A percentile compares a stretch with the other conserved stretches of the same genome.
Conservation (phyloP, 1,140 invertebrate genomes). For the Acromyrmex echinatior region DNA sequence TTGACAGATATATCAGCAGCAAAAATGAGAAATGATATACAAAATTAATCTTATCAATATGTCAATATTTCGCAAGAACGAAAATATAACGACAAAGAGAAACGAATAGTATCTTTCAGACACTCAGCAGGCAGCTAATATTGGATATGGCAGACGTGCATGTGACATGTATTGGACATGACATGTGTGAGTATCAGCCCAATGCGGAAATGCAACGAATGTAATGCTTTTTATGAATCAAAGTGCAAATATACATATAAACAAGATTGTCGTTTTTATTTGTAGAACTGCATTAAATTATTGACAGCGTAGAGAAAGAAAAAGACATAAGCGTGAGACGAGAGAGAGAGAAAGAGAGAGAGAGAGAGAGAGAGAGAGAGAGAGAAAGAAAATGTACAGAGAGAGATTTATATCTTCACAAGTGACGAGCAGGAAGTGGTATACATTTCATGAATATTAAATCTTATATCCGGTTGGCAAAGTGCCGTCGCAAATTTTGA, state of each 20-base stretch:
- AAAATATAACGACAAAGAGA: conserved; percentile 26
- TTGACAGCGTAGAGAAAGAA: not conserved
- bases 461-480: conserved; percentile 51
- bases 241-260: conserved; percentile 44
- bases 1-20: not conserved
- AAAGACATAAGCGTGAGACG: not conserved
- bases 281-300: conserved; percentile 4
- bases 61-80: not conserved
- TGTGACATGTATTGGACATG: conserved; percentile 2
- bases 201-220: conserved; percentile 1
- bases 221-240: conserved; percentile 31
- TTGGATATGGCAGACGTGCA: conserved; percentile 24
- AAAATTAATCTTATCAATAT: not conserved
- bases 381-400: not conserved
- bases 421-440: conserved; percentile 35
- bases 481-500: conserved; percentile 55
- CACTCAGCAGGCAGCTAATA: conserved; percentile 10
- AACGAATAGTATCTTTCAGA: conserved; percentile 15
- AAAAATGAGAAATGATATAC: not conserved
- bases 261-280: conserved; percentile 31
- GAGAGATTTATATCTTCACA: conserved; percentile 41
- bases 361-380: not conserved
- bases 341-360: not conserved
- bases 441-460: conserved; percentile 66
- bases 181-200: conserved; percentile 1